A percentile compares a stretch with the other conserved stretches of the same genome.
phyloP scores from a whole-genome alignment of 2,797 vertebrate species.

The Danio jaintianensis region DNA sequence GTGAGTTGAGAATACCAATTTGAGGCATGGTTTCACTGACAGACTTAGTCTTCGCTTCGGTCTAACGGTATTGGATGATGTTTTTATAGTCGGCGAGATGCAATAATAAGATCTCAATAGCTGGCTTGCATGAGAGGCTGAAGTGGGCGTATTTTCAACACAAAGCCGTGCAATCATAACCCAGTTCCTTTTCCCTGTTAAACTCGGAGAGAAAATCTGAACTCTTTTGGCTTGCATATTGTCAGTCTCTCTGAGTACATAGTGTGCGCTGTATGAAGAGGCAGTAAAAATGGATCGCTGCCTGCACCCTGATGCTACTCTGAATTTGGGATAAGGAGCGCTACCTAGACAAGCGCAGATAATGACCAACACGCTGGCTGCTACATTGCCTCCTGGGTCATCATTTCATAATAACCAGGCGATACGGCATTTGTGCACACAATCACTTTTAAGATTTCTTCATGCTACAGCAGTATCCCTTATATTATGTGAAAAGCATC shows the following conservation, averaged over 20 bases:
- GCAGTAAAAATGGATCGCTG: conserved; percentile 56
- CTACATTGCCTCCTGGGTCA: conserved; percentile 12
- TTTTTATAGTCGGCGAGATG: conserved; percentile 52
- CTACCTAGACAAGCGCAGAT: conserved; percentile 24
- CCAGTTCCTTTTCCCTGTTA: conserved; percentile 58
- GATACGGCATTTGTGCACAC: conserved; percentile 10
- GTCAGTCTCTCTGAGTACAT: conserved; percentile 41
- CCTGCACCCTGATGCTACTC: conserved; percentile 44
- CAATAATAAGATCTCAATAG: conserved; percentile 56
- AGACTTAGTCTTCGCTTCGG: conserved; percentile 44
- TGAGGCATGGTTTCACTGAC: conserved; percentile 56
- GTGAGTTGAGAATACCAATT: conserved; percentile 62
- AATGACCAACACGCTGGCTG: conserved; percentile 10
- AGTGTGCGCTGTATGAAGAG: conserved; percentile 44
- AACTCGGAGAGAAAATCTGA: conserved; percentile 47
- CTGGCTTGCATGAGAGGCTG: conserved; percentile 49
- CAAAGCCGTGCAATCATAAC: conserved; percentile 61
- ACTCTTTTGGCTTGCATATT: conserved; percentile 47
- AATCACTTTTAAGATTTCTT: conserved; percentile 26
- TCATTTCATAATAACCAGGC: conserved; percentile 5
- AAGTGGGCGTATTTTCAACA: conserved; percentile 58
- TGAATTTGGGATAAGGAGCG: conserved; percentile 48
- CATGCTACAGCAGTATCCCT: not conserved
- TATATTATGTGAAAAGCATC: conserved; percentile 11
- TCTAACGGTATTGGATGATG: conserved; percentile 47